Percentiles rank a stretch among this genome's conserved stretches.
These are phyloP conservation scores for Sebastes hubbsi DNA, from an alignment of 2,797 vertebrate genomes.

Conservation along the genomic window DNA sequence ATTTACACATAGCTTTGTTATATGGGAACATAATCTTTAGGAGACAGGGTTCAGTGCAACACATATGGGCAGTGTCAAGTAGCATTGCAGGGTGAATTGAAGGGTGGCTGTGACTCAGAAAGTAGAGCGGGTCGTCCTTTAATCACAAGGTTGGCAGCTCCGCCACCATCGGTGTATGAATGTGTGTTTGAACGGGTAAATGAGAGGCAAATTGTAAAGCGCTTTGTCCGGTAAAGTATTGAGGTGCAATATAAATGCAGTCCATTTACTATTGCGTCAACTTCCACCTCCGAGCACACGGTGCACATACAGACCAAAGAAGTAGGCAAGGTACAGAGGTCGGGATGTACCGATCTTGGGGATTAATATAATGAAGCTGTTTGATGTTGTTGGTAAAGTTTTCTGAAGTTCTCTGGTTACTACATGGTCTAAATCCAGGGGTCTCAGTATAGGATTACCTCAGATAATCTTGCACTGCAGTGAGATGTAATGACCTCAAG, in stretches of 20 bases:
- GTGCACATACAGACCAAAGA: no score
- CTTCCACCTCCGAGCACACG: no score
- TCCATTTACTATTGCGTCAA: no score
- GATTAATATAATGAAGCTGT: no score
- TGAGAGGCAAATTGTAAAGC: neutral
- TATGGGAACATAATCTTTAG: no score
- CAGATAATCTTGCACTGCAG: constrained; percentile 1
- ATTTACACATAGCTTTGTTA: no score
- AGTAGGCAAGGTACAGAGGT: no score
- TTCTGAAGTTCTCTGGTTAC: neutral
- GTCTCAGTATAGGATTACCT: constrained; percentile 23
- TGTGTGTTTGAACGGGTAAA: neutral
- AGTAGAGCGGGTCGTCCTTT: neutral
- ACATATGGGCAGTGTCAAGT: neutral
- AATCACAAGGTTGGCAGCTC: no score
- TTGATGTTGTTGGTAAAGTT: no score
- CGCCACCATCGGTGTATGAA: neutral
- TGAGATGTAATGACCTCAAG: constrained; percentile 12
- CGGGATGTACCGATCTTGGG: no score
- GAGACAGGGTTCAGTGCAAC: no score
- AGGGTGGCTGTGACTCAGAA: neutral
- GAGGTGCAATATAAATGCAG: no score
- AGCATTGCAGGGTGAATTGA: neutral
- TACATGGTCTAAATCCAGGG: neutral
- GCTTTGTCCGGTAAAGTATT: neutral